Percentiles rank a stretch among this genome's conserved stretches.
These are phyloP conservation scores for chimpanzee (Pan troglodytes) DNA, from an alignment of 2,113 vertebrate species.

Conservation along the genomic window NHGRI_mPanTro3-v2.1_pri NC_072401.2:5358501-5359000, in stretches of 20 bases:
- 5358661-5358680: neutral
- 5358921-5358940: neutral
- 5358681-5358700: neutral
- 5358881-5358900: neutral
- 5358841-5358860: neutral
- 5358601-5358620: neutral
- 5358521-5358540: neutral
- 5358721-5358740: neutral
- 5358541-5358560: neutral
- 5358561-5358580: neutral
- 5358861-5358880: neutral
- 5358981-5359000: neutral
- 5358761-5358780: neutral
- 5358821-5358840: neutral
- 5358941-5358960: neutral
- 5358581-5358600: accelerated
- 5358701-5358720: accelerated
- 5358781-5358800: neutral
- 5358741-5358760: neutral
- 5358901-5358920: neutral
- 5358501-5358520: too few species aligned
- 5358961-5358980: neutral
- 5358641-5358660: neutral
- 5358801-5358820: accelerated
- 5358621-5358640: accelerated